Percentiles rank a stretch among this genome's conserved stretches.
Conservation (phyloP, 2,888 invertebrate species). For the Ophion ellenae region DNA sequence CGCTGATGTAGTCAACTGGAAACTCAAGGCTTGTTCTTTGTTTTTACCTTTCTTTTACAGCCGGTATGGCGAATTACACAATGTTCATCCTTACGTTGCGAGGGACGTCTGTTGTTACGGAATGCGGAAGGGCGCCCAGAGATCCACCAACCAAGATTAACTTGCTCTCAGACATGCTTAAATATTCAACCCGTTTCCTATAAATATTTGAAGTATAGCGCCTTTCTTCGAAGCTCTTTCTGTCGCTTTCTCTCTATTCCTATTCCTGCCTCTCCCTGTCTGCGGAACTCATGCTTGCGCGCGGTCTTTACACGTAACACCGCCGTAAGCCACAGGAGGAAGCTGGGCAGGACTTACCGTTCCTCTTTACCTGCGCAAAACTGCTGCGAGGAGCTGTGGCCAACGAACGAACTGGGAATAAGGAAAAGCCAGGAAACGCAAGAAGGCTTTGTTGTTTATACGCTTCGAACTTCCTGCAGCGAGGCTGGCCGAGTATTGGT, state of each 20-base stretch:
- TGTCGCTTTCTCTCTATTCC: conserved; percentile 4
- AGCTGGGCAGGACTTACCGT: conserved; percentile 59
- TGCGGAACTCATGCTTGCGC: background rate
- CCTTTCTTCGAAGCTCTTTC: conserved; percentile 12
- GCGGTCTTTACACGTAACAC: conserved; percentile 20
- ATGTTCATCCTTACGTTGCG: conserved; percentile 9
- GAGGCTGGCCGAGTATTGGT: conserved; percentile 33
- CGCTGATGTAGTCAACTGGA: background rate
- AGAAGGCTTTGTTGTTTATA: conserved; percentile 62
- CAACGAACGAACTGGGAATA: conserved; percentile 46
- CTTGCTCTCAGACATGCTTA: conserved; percentile 75
- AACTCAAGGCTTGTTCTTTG: background rate
- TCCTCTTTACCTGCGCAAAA: conserved; percentile 42
- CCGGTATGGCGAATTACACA: conserved; percentile 10
- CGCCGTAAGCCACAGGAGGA: conserved; percentile 21
- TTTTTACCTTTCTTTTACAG: conserved; percentile 15
- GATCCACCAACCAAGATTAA: conserved; percentile 51
- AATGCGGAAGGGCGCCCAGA: background rate
- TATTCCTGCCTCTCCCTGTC: background rate
- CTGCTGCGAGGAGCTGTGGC: conserved; percentile 19
- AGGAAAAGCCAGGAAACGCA: conserved; percentile 52
- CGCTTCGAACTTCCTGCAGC: conserved; percentile 49
- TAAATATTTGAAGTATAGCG: conserved; percentile 57
- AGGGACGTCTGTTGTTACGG: conserved; percentile 12
- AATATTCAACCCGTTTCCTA: conserved; percentile 72